Evolutionary conservation across 2,113 vertebrate genomes (phyloP), one percentile per base, ranked within the genome.

Genomic region (Pteropus alecto): DNA sequence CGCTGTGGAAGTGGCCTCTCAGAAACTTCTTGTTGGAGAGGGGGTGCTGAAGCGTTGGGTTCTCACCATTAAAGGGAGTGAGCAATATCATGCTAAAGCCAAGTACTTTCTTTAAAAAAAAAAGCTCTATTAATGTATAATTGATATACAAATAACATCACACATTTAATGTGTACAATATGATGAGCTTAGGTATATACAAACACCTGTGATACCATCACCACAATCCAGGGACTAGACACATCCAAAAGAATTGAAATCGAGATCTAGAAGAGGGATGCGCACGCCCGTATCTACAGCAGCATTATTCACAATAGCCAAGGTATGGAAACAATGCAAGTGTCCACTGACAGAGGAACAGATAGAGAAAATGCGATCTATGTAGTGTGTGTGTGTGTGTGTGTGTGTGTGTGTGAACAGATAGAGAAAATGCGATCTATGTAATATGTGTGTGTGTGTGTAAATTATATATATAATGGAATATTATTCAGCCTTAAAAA

Each of bases 51-150:
- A 58, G 38, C 60, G 33, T 18, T 10, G 22, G 16, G 11, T 46
- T 18, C 6, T 71, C 13, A 5, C 5, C 65, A 4, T 46, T 28
- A 3, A 5, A 30, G 9, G 7, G 3, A 48, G 5, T 9, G 9
- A 83, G 22, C 11, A 46, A 56, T 7, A 16, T 18, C 30, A 30
- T 26, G 28, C 24, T 30, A 30, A 76, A 13, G 35, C 35, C 10
- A 26, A 83, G 26, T 26, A 14, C 43, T 35, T 84, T 19, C 19
- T 58, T 58, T 56, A 56, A 58, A 56, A 58, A 21, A 21, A 21
- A 58, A 7, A 9, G 46, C 60, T 77, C 76, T 76, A 33, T 85
- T 76, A 19, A 65, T 4, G 21, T 43, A n/a, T 51, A 51, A 54
- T 16, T 76, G 58, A 54, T 24, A 43, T 35, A 24, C 24, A 38